Evolutionary conservation across 2,888 invertebrate genomes (phyloP), one percentile per base, ranked within the genome.

Genomic region (Nymphalis urticae): DNA sequence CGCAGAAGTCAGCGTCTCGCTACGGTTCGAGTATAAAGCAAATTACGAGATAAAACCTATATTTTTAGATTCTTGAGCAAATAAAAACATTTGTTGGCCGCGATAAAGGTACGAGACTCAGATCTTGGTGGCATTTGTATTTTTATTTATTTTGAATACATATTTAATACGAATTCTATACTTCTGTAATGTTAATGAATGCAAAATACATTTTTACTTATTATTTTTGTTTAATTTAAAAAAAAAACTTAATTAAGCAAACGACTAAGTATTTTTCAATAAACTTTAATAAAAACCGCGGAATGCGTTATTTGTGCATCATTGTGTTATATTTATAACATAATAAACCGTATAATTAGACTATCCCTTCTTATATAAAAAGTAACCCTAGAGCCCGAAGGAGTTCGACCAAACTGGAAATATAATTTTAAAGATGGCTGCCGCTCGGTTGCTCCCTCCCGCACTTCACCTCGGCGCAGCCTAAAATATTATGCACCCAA

Each of bases 401-500:
- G 82, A 88, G 86, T 85, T 85, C 85, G 82, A 79, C 85, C 85
- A 87, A 91, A 91, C 90, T 91, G 88, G 90, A 90, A 91, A 92
- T 89, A 90, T 90, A 87, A 90, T 89, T 92, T 91, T 91, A 90
- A 93, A 92, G 90, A 93, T 92, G 93, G 92, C 92, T 83, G 90
- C 88, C 86, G 77, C 80, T 85, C 83, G 84, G 84, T 81, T 75
- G 79, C 83, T 73, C 84, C 85, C 81, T 81, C 82, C 85, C 81
- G 77, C 85, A 76, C 81, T 76, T 80, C 82, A 72, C 80, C 85
- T 85, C 85, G 85, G 82, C 91, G 89, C 87, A 89, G 87, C 90
- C 90, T 91, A 92, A 93, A 92, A 93, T 92, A 92, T 93, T 93
- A 93, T 93, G 92, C 93, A 93, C 92, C 93, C 92, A 86, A 92